Percentiles rank a stretch among this genome's conserved stretches.
These are phyloP conservation scores for Zeus faber DNA, from an alignment of 2,113 vertebrate genomes.

Conservation along the genomic window DNA sequence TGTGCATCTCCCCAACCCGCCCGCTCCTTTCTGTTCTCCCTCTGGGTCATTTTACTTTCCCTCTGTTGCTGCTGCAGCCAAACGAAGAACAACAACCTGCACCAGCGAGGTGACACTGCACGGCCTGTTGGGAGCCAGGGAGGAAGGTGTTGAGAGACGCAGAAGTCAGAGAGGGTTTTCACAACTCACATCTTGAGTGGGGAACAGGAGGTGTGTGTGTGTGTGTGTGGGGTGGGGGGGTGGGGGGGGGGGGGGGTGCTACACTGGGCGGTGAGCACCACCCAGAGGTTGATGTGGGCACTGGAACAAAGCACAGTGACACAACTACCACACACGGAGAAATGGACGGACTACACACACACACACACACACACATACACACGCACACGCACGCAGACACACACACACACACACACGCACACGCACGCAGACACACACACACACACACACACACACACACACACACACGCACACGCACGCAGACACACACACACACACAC, in stretches of 20 bases:
- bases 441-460: conserved; percentile 2
- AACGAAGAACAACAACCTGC: neutral
- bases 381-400: neutral
- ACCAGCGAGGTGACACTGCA: neutral
- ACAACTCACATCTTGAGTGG: no score
- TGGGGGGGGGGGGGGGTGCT: no score
- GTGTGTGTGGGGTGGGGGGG: no score
- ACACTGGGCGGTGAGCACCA: neutral
- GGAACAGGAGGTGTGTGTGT: no score
- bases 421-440: neutral
- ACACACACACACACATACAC: neutral
- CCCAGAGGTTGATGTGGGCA: neutral
- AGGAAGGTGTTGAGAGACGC: neutral
- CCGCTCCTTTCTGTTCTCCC: conserved; percentile 5
- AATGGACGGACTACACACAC: neutral
- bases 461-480: neutral
- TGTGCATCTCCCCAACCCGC: neutral
- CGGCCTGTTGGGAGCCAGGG: neutral
- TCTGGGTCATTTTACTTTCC: conserved; percentile 9
- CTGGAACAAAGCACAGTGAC: neutral
- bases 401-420: neutral
- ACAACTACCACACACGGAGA: neutral
- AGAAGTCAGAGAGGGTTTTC: neutral
- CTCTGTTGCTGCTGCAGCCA: neutral
- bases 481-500: conserved; percentile 4